These are phyloP conservation scores for Pseudomyrmex flavicornis DNA, from an alignment of 1,140 invertebrate species.

Conservation along the genomic window DNA sequence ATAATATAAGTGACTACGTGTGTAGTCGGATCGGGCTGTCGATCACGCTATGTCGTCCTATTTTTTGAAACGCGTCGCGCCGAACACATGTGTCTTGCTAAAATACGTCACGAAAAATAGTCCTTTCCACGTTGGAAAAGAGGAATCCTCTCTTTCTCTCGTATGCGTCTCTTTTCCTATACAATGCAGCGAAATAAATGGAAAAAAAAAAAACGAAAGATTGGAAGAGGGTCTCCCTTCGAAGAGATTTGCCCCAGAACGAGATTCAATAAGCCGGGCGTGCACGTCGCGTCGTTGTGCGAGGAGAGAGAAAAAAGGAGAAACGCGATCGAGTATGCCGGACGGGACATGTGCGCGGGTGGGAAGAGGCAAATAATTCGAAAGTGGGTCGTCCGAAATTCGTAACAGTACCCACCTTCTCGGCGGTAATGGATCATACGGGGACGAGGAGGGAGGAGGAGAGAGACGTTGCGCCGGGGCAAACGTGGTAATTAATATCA, in stretches of 20 bases:
- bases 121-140: too few species aligned
- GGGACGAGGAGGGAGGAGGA: not conserved
- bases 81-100: not conserved
- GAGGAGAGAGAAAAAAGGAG: not conserved
- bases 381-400: slow-evolving; percentile 32
- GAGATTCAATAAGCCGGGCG: not conserved
- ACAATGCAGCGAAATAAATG: not conserved
- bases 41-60: not conserved
- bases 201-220: not conserved
- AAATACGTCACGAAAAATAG: not conserved
- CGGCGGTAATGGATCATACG: too few species aligned
- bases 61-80: not conserved
- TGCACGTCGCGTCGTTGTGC: slow-evolving; percentile 16
- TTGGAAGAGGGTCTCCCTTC: not conserved
- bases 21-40: not conserved
- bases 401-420: not conserved
- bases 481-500: slow-evolving; percentile 73
- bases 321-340: not conserved
- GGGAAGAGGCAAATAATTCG: not conserved
- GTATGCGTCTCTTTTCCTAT: too few species aligned
- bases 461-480: slow-evolving; percentile 25
- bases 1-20: not conserved
- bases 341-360: not conserved
- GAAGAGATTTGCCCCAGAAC: slow-evolving; percentile 8
- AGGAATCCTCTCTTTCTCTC: too few species aligned